Evolutionary conservation across 2,888 invertebrate genomes (phyloP).

Genomic region (Stegana nigrithorax): DNA sequence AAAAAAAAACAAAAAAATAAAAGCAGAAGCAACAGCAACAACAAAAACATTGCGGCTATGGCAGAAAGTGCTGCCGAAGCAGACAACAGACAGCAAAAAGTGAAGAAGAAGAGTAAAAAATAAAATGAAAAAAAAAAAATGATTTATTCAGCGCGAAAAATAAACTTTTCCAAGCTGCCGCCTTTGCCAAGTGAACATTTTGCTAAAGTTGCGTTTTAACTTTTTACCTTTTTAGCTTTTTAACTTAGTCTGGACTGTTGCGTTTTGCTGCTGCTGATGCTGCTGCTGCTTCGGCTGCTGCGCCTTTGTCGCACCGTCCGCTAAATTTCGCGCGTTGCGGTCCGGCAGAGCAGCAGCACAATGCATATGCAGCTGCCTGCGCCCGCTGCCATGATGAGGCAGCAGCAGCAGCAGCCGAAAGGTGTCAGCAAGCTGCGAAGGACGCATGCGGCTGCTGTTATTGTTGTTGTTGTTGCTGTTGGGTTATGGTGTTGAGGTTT

Average conservation of each 20-base stretch:
- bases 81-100: too few relatives aligned
- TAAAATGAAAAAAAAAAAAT: conserved; percentile 21
- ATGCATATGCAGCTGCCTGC: not conserved
- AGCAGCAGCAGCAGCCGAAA: not conserved
- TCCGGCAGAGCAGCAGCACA: not conserved
- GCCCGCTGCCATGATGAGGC: not conserved
- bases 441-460: not conserved
- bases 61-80: not conserved
- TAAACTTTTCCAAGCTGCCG: conserved; percentile 35
- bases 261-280: not conserved
- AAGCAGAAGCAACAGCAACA: not conserved
- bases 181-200: conserved; percentile 40
- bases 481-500: not conserved
- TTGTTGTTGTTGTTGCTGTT: not conserved
- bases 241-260: not conserved
- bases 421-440: too few relatives aligned
- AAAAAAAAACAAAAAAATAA: not conserved
- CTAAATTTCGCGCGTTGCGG: not conserved
- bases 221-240: conserved; percentile 15
- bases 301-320: not conserved
- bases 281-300: conserved; percentile 22
- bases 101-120: not conserved
- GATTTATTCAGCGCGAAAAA: conserved; percentile 14
- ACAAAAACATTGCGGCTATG: conserved; percentile 7
- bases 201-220: conserved; percentile 56